Percentiles rank a stretch among this genome's conserved stretches.
These are phyloP conservation scores for Leptopilina boulardi DNA, from an alignment of 1,140 invertebrate genomes.

Conservation along the genomic window DNA sequence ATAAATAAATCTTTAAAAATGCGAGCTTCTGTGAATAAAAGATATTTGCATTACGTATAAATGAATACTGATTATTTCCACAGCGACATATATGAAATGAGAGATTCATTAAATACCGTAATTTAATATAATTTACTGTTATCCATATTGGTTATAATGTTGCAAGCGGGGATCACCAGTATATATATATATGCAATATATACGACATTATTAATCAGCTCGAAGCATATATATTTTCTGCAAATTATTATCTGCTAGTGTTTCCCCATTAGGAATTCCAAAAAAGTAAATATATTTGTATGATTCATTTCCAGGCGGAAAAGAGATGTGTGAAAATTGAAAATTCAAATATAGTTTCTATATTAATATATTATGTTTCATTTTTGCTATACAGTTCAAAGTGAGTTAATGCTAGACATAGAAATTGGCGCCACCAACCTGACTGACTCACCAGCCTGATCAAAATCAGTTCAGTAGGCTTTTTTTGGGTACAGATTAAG, in stretches of 20 bases:
- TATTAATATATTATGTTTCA: too few relatives aligned
- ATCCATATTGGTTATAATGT: slow-evolving; percentile 30
- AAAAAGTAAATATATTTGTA: not conserved
- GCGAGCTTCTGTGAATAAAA: slow-evolving; percentile 13
- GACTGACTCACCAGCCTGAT: too few relatives aligned
- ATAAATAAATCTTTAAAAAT: not conserved
- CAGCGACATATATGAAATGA: not conserved
- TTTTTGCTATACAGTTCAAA: too few relatives aligned
- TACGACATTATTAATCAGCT: slow-evolving; percentile 20
- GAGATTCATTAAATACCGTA: slow-evolving; percentile 24
- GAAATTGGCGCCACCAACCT: too few relatives aligned
- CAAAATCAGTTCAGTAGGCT: too few relatives aligned
- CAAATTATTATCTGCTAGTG: not conserved
- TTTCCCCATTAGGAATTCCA: not conserved
- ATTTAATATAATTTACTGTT: slow-evolving; percentile 31
- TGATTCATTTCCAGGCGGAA: not conserved
- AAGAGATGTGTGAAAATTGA: too few relatives aligned
- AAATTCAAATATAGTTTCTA: too few relatives aligned
- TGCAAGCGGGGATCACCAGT: not conserved
- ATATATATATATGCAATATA: too few relatives aligned
- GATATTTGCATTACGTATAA: not conserved
- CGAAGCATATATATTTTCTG: not conserved
- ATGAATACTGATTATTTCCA: slow-evolving; percentile 15
- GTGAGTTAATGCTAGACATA: too few relatives aligned
- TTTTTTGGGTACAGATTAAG: too few relatives aligned